Evolutionary conservation across 2,797 vertebrate genomes (phyloP), one percentile per base, ranked within the genome.

Genomic region (Pteronotus mesoamericanus): DNA sequence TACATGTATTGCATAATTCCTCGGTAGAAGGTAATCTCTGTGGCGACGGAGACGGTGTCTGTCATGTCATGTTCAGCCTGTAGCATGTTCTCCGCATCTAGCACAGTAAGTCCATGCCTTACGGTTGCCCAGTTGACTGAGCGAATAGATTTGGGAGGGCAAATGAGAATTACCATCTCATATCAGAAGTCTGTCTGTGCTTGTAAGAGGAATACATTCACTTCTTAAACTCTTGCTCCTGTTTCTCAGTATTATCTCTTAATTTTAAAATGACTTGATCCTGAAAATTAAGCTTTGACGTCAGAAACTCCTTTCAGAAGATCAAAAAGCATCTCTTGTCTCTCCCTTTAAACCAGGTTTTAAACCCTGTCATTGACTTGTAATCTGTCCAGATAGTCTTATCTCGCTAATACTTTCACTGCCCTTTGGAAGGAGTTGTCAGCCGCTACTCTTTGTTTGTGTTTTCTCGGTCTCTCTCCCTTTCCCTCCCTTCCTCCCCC

Each of bases 181-280:
- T 59, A 32, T 74, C 29, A 75, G 24, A 93, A 85, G 82, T 84
- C 79, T 77, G 2, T 74, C 61, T 78, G 34, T 57, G 32, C 55
- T 77, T 91, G 57, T n/a, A 42, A 86, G 93, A 48, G 72, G 64
- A 77, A 53, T 64, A 18, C 14, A 44, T 78, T 48, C 3, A 26
- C 61, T 68, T 48, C 55, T 78, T 86, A 64, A 89, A 83, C 18
- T 51, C 66, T n/a, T 80, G n/a, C 11, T 78, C 57, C 19, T 82
- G 15, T 91, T 93, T 79, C 51, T 84, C 26, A 93, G 0, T 85
- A 77, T 90, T 66, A 55, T 95, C 55, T 71, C 18, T 82, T 89
- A 78, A 87, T 91, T 74, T 92, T 87, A 82, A 94, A 94, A 66
- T 59, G 24, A 59, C 37, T 89, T 66, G 79, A 44, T 94, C 46